Evolutionary conservation across 2,113 vertebrate genomes (phyloP).

Genomic region (Laticauda colubrina): DNA sequence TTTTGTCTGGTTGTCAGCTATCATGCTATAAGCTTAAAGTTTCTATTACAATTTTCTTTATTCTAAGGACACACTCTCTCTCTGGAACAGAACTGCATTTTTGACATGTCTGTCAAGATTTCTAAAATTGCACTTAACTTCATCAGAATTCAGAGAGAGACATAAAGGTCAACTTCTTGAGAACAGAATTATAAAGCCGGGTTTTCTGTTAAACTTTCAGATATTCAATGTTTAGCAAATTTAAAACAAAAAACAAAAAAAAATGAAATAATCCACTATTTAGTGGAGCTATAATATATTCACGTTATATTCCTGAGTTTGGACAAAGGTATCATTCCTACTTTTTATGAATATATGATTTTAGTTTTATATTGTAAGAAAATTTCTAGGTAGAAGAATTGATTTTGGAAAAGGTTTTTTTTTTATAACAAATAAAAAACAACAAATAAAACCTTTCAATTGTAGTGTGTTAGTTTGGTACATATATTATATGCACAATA

Average conservation of each 20-base stretch:
- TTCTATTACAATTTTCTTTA: conserved; percentile 21
- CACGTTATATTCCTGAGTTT: background rate
- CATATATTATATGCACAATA: no score
- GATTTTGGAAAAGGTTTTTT: no score
- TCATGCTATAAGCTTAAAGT: background rate
- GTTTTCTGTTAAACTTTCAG: conserved; percentile 9
- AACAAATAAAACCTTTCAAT: no score
- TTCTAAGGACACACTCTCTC: conserved; percentile 20
- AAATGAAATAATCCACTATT: background rate
- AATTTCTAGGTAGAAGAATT: background rate
- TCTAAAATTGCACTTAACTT: conserved; percentile 35
- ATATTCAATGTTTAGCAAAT: conserved; percentile 2
- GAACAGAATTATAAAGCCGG: background rate
- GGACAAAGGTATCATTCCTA: background rate
- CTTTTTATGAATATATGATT: no score
- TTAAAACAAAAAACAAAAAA: background rate
- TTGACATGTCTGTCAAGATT: conserved; percentile 49
- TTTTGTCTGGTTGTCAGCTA: conserved; percentile 36
- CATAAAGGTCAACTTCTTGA: conserved; percentile 30
- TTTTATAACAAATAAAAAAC: no score
- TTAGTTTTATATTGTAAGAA: background rate
- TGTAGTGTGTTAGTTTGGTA: no score
- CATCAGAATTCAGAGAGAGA: background rate
- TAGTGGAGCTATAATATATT: background rate
- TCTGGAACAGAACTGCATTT: conserved; percentile 34